Evolutionary conservation across 2,888 invertebrate genomes (phyloP), one percentile per base, ranked within the genome.

Genomic region (Diloba caeruleocephala): DNA sequence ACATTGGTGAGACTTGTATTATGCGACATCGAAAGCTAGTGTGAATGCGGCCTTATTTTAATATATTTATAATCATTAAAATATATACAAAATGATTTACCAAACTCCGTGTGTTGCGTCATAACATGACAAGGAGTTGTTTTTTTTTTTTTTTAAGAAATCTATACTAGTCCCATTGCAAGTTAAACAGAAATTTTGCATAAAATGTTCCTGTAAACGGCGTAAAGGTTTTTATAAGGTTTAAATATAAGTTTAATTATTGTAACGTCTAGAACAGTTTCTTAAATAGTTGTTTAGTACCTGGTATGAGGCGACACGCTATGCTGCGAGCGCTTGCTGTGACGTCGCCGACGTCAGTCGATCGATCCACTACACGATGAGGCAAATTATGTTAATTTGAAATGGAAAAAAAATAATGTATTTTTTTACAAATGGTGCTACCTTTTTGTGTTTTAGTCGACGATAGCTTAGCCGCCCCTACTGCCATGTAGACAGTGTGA

Each of bases 381-480:
- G 53, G 71, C 66, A 61, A 66, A 63, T 81, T 79, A 74, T 82
- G 79, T 81, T 84, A 83, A 80, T 80, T 84, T 82, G 71, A 53
- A 67, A 68, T 61, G 73, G 57, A 67, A 68, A 63, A 76, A 59
- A 74, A 76, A 77, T 77, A 76, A 84, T 83, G 84, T 89, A 90
- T 91, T 91, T 91, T 92, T 90, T 91, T 90, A 91, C 89, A 87
- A 91, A 92, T 91, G 92, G 92, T 93, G 92, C 92, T 93, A 92
- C 84, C 87, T 84, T 88, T 89, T 90, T 89, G 84, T 67, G 88
- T 90, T 90, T 86, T 89, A 88, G 89, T 87, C 86, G 83, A 90
- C 78, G 84, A 85, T 88, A 85, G 88, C 87, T 89, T 85, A 84
- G 79, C 81, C 84, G 86, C 86, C 84, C 82, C 81, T 82, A 85